These are phyloP conservation scores for Planococcus citri DNA, from an alignment of 1,140 invertebrate species.

Conservation along the genomic window DNA sequence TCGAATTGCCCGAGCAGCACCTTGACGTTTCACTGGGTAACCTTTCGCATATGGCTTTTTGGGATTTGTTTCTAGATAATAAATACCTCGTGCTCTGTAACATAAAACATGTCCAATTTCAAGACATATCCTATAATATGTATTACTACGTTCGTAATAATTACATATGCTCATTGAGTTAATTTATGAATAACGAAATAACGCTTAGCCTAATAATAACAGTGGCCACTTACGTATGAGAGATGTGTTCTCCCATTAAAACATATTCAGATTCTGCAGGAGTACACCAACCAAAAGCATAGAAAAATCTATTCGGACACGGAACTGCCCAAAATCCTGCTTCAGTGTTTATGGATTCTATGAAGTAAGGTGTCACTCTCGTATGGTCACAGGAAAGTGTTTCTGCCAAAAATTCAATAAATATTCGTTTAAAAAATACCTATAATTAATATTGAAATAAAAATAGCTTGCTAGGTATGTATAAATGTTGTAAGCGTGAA, in stretches of 20 bases:
- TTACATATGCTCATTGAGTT: too few species aligned
- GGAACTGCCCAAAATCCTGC: slow-evolving; percentile 69
- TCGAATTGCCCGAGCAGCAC: not conserved
- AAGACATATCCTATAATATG: too few species aligned
- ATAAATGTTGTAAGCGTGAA: too few species aligned
- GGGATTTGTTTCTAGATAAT: slow-evolving; percentile 74
- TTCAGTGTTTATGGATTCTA: slow-evolving; percentile 65
- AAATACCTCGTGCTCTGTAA: slow-evolving; percentile 61
- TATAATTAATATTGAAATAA: too few species aligned
- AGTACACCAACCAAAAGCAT: slow-evolving; percentile 66
- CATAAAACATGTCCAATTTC: slow-evolving; percentile 26
- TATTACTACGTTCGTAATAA: slow-evolving; percentile 31
- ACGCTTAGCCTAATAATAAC: too few species aligned
- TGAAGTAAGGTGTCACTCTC: slow-evolving; percentile 78
- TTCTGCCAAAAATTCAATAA: slow-evolving; percentile 40
- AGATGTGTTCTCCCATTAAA: slow-evolving; percentile 67
- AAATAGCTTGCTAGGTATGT: too few species aligned
- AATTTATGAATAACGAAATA: too few species aligned
- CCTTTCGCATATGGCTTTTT: slow-evolving; percentile 67
- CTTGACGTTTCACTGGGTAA: slow-evolving; percentile 41
- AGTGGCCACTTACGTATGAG: slow-evolving; percentile 55
- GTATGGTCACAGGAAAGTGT: slow-evolving; percentile 75
- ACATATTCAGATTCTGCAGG: slow-evolving; percentile 61
- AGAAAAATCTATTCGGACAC: slow-evolving; percentile 63
- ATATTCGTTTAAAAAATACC: too few species aligned